Evolutionary conservation across 35 echinoderm and acorn worm species (phyloP).

Genomic region (Lytechinus variegatus): DNA sequence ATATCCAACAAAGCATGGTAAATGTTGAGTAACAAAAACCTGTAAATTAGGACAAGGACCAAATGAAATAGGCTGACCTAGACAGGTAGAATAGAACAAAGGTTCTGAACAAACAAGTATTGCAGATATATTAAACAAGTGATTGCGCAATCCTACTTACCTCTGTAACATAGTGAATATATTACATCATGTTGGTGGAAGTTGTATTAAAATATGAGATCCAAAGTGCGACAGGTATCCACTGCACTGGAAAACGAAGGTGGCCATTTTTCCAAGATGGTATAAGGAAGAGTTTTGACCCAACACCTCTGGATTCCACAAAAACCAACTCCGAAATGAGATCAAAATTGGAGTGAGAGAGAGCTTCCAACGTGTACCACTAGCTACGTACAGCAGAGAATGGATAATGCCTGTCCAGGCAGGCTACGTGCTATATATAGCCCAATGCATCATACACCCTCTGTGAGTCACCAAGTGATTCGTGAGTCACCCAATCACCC

Average conservation of each 20-base stretch:
- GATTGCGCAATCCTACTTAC: neutral
- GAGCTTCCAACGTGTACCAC: neutral
- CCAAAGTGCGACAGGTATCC: neutral
- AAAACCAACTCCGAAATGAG: neutral
- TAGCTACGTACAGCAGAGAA: neutral
- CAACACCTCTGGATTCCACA: neutral
- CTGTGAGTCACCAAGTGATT: neutral
- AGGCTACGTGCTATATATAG: neutral
- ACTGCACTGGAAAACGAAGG: neutral
- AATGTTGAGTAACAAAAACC: neutral
- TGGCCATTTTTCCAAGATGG: neutral
- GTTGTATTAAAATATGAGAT: neutral
- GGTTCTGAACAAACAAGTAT: neutral
- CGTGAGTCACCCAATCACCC: neutral
- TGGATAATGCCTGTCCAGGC: neutral
- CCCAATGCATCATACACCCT: neutral
- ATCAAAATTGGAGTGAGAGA: neutral
- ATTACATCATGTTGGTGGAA: neutral
- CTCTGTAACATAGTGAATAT: neutral
- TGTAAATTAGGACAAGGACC: neutral
- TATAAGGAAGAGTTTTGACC: neutral
- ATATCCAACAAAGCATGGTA: neutral
- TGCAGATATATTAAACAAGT: neutral
- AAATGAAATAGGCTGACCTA: neutral
- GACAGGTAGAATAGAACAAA: neutral